These are phyloP conservation scores for Ypsolopha sequella DNA, from an alignment of 2,888 invertebrate species.

Conservation along the genomic window DNA sequence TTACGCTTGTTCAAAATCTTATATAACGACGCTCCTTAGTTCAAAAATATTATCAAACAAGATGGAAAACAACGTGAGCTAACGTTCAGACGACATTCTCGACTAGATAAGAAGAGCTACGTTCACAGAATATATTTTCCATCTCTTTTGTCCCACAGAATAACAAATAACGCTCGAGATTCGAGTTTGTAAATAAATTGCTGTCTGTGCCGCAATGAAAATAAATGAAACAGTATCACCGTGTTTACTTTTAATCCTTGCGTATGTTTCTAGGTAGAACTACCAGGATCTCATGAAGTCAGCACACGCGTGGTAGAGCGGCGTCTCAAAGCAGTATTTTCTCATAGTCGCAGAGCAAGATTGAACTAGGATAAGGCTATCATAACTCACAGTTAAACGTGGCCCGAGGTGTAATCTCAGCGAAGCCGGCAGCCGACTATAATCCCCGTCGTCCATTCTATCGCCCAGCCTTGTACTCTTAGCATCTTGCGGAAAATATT, in stretches of 20 bases:
- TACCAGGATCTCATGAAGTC: not conserved
- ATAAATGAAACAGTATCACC: not conserved
- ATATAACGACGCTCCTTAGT: too few species aligned
- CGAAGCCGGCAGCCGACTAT: slow-evolving; percentile 36
- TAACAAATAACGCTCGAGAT: not conserved
- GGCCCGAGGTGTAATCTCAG: slow-evolving; percentile 55
- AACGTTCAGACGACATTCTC: not conserved
- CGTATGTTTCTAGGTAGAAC: not conserved
- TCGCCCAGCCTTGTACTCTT: slow-evolving; percentile 34
- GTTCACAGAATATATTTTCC: not conserved
- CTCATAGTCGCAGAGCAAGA: slow-evolving; percentile 59
- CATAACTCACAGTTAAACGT: slow-evolving; percentile 63
- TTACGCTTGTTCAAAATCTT: too few species aligned
- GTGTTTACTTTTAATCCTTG: not conserved
- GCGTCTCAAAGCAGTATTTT: slow-evolving; percentile 42
- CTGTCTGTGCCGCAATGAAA: not conserved
- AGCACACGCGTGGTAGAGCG: not conserved
- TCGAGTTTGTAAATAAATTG: not conserved
- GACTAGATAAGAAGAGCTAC: not conserved
- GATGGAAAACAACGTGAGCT: too few species aligned
- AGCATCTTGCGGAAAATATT: not conserved
- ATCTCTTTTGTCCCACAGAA: not conserved
- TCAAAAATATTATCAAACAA: too few species aligned
- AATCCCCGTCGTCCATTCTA: slow-evolving; percentile 51
- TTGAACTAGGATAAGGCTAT: slow-evolving; percentile 56